phyloP scores from a whole-genome alignment of 2,113 vertebrate species.

The Sprattus sprattus region DNA sequence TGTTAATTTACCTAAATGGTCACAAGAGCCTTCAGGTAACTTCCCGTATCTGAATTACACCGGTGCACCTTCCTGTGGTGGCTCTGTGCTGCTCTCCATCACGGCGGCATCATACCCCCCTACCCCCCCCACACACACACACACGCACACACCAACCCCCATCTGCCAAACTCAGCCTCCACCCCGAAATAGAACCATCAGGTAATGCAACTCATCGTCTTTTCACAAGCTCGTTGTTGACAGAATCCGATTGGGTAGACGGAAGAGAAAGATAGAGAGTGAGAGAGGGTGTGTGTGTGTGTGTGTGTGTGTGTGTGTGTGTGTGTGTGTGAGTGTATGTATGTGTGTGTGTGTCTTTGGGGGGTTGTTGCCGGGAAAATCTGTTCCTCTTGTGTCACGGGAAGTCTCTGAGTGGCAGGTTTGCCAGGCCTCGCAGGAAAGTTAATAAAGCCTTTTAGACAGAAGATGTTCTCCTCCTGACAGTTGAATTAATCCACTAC shows the following conservation, averaged over 20 bases:
- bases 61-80: neutral
- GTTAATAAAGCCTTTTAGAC: conserved; percentile 47
- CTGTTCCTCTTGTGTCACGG: conserved; percentile 26
- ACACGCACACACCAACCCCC: neutral
- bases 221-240: neutral
- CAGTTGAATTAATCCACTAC: conserved; percentile 48
- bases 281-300: neutral
- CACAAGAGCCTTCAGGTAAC: neutral
- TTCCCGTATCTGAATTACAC: neutral
- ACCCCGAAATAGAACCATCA: conserved; percentile 9
- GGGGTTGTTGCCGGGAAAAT: conserved; percentile 26
- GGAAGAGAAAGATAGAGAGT: neutral
- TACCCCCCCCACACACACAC: neutral
- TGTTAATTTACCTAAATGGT: conserved; percentile 2
- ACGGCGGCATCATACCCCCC: neutral
- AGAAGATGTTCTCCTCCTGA: conserved; percentile 39
- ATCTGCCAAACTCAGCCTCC: neutral
- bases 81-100: neutral
- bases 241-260: neutral
- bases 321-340: neutral
- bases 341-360: neutral
- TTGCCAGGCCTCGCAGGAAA: conserved; percentile 28
- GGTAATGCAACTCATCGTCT: conserved; percentile 1
- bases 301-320: conserved; percentile 6
- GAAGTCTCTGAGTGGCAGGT: conserved; percentile 35